A percentile compares a stretch with the other conserved stretches of the same genome.
Evolutionary conservation across 1,140 invertebrate genomes (phyloP).

Genomic region (Drosophila teissieri): DNA sequence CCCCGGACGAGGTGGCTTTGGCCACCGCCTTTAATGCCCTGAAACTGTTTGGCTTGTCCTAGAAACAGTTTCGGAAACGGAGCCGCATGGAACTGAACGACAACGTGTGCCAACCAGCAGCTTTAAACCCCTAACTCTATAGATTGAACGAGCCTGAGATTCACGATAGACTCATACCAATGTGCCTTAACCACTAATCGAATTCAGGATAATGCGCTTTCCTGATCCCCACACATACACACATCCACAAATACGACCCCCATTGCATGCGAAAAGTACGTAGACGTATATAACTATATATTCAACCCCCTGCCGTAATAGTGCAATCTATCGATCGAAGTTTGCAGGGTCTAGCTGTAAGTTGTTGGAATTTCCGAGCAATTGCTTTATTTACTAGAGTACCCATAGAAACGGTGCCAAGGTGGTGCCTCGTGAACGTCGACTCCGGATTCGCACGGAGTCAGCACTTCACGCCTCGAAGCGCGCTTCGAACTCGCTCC

Average conservation of each 20-base stretch:
- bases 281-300: constrained; percentile 49
- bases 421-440: constrained; percentile 57
- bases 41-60: constrained; percentile 95
- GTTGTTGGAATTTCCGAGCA: constrained; percentile 69
- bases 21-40: constrained; percentile 97
- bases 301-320: constrained; percentile 26
- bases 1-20: constrained; percentile 95
- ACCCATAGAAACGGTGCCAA: constrained; percentile 58
- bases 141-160: constrained; percentile 69
- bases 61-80: constrained; percentile 68
- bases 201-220: constrained; percentile 64
- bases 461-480: constrained; percentile 58
- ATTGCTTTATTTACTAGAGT: constrained; percentile 45
- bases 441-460: constrained; percentile 39
- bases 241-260: constrained; percentile 51
- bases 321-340: constrained; percentile 55
- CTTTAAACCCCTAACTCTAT: constrained; percentile 27
- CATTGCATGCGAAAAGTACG: constrained; percentile 65
- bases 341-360: constrained; percentile 68
- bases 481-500: constrained; percentile 48
- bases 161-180: constrained; percentile 71
- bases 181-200: constrained; percentile 77
- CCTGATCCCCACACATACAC: constrained; percentile 48
- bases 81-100: constrained; percentile 27
- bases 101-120: constrained; percentile 56